phyloP scores from a whole-genome alignment of 2,888 invertebrate species.

The Agriopis leucophaearia region DNA sequence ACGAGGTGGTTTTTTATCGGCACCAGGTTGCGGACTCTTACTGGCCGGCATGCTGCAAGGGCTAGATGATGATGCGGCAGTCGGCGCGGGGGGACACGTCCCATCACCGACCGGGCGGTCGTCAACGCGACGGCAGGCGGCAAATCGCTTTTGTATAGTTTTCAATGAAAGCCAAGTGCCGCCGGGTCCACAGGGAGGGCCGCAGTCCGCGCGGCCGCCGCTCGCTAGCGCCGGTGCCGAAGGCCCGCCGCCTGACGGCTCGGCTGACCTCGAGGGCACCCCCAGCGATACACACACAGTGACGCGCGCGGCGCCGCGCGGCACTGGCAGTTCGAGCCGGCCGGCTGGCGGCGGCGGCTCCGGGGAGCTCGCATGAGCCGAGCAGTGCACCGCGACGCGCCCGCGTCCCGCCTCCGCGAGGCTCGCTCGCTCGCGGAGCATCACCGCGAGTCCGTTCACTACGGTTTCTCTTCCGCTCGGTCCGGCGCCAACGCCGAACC shows the following conservation, averaged over 20 bases:
- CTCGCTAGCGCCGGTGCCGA: neutral
- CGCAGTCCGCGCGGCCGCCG: neutral
- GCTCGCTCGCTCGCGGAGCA: constrained; percentile 38
- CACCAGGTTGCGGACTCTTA: neutral
- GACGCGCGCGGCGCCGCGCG: constrained; percentile 10
- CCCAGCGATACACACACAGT: constrained; percentile 34
- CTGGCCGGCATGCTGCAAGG: neutral
- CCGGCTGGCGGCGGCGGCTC: constrained; percentile 18
- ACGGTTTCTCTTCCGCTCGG: neutral
- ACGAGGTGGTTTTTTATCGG: neutral
- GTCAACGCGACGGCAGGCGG: constrained; percentile 25
- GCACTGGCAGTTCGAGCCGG: constrained; percentile 43
- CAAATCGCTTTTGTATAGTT: constrained; percentile 47
- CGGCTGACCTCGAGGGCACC: neutral
- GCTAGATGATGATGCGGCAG: neutral
- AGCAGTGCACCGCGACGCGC: constrained; percentile 42
- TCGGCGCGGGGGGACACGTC: constrained; percentile 1
- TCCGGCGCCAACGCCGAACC: neutral
- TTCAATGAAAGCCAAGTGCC: constrained; percentile 52
- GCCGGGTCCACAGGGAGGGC: neutral
- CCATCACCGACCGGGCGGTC: neutral
- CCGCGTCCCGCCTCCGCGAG: constrained; percentile 56
- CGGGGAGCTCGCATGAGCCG: neutral
- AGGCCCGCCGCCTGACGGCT: constrained; percentile 6
- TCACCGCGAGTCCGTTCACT: constrained; percentile 14